Evolutionary conservation across 2,888 invertebrate species (phyloP).

Genomic region (Synanthedon formicaeformis): DNA sequence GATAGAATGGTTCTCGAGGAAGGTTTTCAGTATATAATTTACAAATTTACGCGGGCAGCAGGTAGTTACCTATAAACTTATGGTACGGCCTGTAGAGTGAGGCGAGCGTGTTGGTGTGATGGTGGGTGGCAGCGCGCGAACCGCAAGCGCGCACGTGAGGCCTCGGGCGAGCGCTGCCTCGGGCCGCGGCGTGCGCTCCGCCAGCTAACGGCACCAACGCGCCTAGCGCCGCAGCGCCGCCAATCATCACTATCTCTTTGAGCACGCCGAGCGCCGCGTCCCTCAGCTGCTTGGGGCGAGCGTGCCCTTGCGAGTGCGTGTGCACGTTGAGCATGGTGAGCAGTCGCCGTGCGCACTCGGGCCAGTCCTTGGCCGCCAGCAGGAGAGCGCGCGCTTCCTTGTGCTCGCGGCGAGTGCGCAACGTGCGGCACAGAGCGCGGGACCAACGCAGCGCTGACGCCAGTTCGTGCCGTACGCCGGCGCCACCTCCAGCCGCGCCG

Average conservation of each 20-base stretch:
- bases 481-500: slow-evolving; percentile 44
- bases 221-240: slow-evolving; percentile 83
- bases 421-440: slow-evolving; percentile 77
- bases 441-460: slow-evolving; percentile 85
- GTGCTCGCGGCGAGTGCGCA: slow-evolving; percentile 75
- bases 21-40: too few relatives aligned
- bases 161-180: slow-evolving; percentile 73
- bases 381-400: slow-evolving; percentile 76
- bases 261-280: slow-evolving; percentile 81
- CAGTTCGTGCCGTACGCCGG: slow-evolving; percentile 87
- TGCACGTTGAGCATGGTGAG: slow-evolving; percentile 90
- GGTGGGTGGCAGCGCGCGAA: slow-evolving; percentile 87
- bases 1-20: too few relatives aligned
- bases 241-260: slow-evolving; percentile 82
- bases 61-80: slow-evolving; percentile 86
- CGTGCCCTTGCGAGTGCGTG: slow-evolving; percentile 80
- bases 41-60: too few relatives aligned
- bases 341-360: slow-evolving; percentile 87
- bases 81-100: slow-evolving; percentile 92
- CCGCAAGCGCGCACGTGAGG: slow-evolving; percentile 79
- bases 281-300: slow-evolving; percentile 83
- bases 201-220: slow-evolving; percentile 87
- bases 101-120: slow-evolving; percentile 80
- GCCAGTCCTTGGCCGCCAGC: slow-evolving; percentile 85
- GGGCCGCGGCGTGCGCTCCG: slow-evolving; percentile 77